Percentiles rank a stretch among this genome's conserved stretches.
Evolutionary conservation across 1,140 invertebrate genomes (phyloP).

Genomic region (Monomorium pharaonis): DNA sequence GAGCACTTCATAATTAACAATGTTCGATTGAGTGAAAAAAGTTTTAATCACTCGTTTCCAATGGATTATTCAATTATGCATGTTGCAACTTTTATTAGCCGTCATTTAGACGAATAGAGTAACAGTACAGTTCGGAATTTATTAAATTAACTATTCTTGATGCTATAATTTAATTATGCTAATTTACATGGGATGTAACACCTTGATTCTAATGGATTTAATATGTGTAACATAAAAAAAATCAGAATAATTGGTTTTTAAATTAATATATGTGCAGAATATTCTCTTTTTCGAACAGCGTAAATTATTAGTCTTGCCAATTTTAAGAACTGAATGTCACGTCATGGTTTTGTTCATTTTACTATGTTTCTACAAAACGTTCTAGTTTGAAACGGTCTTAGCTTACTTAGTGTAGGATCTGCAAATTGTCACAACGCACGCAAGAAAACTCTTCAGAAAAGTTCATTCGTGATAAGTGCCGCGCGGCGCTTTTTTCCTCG

Average conservation of each 20-base stretch:
- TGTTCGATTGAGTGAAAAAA: conserved; percentile 23
- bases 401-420: conserved; percentile 24
- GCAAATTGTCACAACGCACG: conserved; percentile 47
- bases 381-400: conserved; percentile 28
- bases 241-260: background rate
- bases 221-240: background rate
- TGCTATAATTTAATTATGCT: background rate
- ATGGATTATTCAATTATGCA: conserved; percentile 33
- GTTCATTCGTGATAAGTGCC: conserved; percentile 39
- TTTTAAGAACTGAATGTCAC: conserved; percentile 19
- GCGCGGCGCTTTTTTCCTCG: background rate
- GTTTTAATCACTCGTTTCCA: conserved; percentile 18
- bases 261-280: background rate
- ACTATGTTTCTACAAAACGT: conserved; percentile 36
- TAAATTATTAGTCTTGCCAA: background rate
- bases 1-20: conserved; percentile 23
- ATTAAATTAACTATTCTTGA: conserved; percentile 10
- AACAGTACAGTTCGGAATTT: background rate
- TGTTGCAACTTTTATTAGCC: conserved; percentile 40
- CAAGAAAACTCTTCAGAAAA: conserved; percentile 45
- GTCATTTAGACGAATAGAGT: conserved; percentile 11
- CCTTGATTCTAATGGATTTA: background rate
- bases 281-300: background rate
- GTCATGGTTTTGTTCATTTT: conserved; percentile 17
- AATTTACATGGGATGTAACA: background rate